Base-by-base conservation (phyloP, 2,113 vertebrate genomes). In the Charina bottae region DNA sequence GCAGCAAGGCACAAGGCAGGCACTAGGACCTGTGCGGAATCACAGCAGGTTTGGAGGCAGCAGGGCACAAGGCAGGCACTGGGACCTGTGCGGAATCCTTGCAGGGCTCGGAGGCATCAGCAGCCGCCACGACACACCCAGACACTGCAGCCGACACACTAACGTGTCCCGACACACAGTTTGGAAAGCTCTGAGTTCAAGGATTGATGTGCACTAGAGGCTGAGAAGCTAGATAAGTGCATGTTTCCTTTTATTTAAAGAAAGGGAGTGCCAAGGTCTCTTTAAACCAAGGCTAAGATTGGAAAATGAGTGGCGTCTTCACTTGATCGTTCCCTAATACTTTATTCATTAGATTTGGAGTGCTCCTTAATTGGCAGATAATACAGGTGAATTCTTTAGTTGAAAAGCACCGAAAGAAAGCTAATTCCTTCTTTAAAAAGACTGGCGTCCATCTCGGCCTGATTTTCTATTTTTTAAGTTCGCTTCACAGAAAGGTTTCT, bases 121-220 rank as follows among this genome's bases (percentile, higher is more conserved):
- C n/a, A n/a, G n/a, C n/a, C n/a, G n/a, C n/a, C n/a, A n/a, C n/a
- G n/a, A n/a, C n/a, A n/a, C n/a, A n/a, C n/a, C n/a, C n/a, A n/a
- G n/a, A n/a, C n/a, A n/a, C n/a, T n/a, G n/a, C n/a, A n/a, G n/a
- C n/a, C n/a, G n/a, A n/a, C n/a, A n/a, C n/a, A n/a, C n/a, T n/a
- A n/a, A n/a, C n/a, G n/a, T n/a, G n/a, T n/a, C n/a, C n/a, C n/a
- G n/a, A n/a, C n/a, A n/a, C n/a, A n/a, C n/a, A n/a, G n/a, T n/a
- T n/a, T n/a, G n/a, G n/a, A n/a, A n/a, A n/a, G n/a, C n/a, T n/a
- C n/a, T n/a, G n/a, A 72, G 28, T 68, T 33, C n/a, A 33, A 33
- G 15, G 15, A 42, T n/a, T 19, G 13, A 6, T 17, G 6, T 2
- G 0, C 0, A 1, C 33, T 0, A 0, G 5, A 72, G 6, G n/a